Evolutionary conservation across 37 sponge, comb jelly and placozoan genomes (phyloP).

Genomic region (Crambe crambe): DNA sequence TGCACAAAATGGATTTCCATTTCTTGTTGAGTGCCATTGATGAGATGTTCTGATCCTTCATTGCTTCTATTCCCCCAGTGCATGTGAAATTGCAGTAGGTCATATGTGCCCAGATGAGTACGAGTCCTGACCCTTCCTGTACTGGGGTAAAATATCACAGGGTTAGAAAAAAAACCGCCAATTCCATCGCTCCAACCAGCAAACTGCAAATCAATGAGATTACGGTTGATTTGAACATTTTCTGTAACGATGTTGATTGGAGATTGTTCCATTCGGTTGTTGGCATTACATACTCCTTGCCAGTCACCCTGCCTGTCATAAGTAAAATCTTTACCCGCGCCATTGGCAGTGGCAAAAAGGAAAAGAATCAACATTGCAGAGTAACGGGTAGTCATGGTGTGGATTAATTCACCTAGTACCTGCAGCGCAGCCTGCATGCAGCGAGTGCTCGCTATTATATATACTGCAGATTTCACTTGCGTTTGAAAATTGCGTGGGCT

Average conservation of each 20-base stretch:
- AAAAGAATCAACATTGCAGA: not conserved
- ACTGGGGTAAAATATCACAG: not conserved
- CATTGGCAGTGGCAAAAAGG: not conserved
- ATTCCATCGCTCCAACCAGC: not conserved
- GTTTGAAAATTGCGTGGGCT: too few relatives aligned
- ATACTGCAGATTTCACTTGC: too few relatives aligned
- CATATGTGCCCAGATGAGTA: conserved; percentile 46
- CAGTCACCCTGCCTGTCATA: conserved; percentile 48
- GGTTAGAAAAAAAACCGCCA: conserved; percentile 8
- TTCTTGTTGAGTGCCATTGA: conserved; percentile 12
- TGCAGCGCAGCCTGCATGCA: too few relatives aligned
- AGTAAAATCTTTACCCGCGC: not conserved
- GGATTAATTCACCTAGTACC: too few relatives aligned
- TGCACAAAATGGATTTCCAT: conserved; percentile 61
- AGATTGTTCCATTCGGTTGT: conserved; percentile 17
- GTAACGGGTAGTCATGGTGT: not conserved
- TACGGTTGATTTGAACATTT: not conserved
- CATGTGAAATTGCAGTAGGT: conserved; percentile 53
- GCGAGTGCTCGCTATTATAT: too few relatives aligned
- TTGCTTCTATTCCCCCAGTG: conserved; percentile 50
- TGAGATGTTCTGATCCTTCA: conserved; percentile 54
- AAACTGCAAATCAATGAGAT: not conserved
- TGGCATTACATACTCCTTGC: not conserved
- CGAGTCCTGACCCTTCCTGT: not conserved
- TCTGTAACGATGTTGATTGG: conserved; percentile 38